These are phyloP conservation scores for Eriosoma lanigerum DNA, from an alignment of 1,140 invertebrate species.

Conservation along the genomic window DNA sequence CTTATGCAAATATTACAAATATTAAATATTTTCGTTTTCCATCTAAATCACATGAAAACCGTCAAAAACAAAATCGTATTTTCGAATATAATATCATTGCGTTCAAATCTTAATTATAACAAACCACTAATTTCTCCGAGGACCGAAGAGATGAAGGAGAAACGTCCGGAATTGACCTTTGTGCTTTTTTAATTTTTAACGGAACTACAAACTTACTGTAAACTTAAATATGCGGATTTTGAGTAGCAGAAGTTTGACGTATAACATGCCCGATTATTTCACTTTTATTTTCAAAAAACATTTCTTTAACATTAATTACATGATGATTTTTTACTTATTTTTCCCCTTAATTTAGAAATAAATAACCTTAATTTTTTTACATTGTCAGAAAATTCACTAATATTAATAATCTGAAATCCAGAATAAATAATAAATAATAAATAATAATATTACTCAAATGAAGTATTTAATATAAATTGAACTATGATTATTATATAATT, in stretches of 20 bases:
- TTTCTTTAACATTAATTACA: not conserved
- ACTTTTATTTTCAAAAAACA: not conserved
- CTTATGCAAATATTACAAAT: too few species aligned
- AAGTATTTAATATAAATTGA: not conserved
- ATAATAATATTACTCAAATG: not conserved
- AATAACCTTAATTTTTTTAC: too few species aligned
- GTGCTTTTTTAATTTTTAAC: too few species aligned
- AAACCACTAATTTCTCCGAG: too few species aligned
- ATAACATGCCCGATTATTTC: not conserved
- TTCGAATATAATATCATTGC: too few species aligned
- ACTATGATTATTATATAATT: not conserved
- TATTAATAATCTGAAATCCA: not conserved
- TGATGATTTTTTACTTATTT: not conserved
- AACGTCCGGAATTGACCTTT: too few species aligned
- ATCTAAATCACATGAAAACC: too few species aligned
- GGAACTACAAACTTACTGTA: not conserved
- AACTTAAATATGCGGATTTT: not conserved
- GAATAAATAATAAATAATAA: too few species aligned
- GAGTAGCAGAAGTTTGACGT: not conserved
- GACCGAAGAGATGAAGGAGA: too few species aligned
- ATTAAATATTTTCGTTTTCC: too few species aligned
- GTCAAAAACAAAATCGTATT: too few species aligned
- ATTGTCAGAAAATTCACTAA: not conserved
- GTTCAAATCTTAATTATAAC: too few species aligned
- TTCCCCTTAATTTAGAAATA: not conserved